Conservation (phyloP, 2,797 vertebrate species). For the Hippopotamyrus pictus region DNA sequence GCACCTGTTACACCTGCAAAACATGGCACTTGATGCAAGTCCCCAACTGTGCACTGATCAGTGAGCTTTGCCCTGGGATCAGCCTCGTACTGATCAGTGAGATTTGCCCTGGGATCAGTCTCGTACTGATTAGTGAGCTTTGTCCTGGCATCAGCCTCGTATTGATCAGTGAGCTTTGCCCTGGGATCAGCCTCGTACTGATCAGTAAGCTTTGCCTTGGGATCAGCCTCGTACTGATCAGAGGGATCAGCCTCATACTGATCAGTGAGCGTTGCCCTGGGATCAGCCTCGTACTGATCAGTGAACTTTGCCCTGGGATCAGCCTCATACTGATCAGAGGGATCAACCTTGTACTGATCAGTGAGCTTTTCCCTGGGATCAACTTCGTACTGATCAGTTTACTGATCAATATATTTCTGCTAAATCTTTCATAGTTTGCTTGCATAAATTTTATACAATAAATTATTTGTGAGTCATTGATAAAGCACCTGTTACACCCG, state of each 20-base stretch:
- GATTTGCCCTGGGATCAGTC: no score
- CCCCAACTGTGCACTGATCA: not conserved
- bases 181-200: no score
- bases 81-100: not conserved
- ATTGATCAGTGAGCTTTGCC: not conserved
- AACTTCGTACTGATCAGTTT: not conserved
- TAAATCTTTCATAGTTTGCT: not conserved
- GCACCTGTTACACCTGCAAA: not conserved
- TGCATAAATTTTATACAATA: not conserved
- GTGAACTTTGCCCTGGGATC: not conserved
- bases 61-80: not conserved
- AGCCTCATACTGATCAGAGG: no score
- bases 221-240: not conserved
- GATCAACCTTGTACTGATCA: no score
- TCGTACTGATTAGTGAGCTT: not conserved
- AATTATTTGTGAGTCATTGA: not conserved
- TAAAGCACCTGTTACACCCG: not conserved
- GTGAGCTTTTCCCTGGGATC: not conserved
- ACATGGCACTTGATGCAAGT: not conserved
- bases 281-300: no score
- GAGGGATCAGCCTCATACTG: no score
- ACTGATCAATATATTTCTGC: not conserved
- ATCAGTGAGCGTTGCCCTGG: not conserved
- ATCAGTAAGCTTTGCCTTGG: not conserved
- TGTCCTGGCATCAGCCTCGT: not conserved